Conservation (phyloP, 2,113 vertebrate species). For the Chrysochloris asiatica region DNA sequence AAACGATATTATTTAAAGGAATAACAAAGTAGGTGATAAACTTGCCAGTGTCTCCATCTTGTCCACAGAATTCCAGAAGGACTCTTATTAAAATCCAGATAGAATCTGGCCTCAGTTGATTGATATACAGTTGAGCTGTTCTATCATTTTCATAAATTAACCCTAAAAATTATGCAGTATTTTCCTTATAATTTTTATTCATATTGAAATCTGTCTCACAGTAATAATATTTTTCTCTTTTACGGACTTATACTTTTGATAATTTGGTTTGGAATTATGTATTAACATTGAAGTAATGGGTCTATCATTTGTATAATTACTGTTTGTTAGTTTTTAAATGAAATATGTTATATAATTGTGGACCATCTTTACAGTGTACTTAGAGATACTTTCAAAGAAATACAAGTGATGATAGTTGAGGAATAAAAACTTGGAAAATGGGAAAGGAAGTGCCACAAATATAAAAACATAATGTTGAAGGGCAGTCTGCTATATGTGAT, state of each 20-base stretch:
- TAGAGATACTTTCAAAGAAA: neutral
- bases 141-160: neutral
- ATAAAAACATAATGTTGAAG: neutral
- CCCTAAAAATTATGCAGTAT: neutral
- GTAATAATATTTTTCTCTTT: neutral
- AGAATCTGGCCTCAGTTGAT: rapidly evolving
- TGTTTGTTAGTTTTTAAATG: neutral
- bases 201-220: neutral
- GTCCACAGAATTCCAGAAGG: neutral
- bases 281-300: neutral
- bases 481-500: neutral
- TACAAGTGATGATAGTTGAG: no score
- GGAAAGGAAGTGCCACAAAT: neutral
- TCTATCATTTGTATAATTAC: no score
- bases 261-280: neutral
- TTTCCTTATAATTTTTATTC: neutral
- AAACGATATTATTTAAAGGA: neutral
- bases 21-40: neutral
- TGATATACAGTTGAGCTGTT: neutral
- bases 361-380: neutral
- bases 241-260: neutral
- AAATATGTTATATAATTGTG: neutral
- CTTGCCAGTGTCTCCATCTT: neutral
- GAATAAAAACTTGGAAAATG: neutral
- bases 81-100: neutral